Base-by-base conservation (phyloP, 2,113 vertebrate species). In the Bucco capensis region DNA sequence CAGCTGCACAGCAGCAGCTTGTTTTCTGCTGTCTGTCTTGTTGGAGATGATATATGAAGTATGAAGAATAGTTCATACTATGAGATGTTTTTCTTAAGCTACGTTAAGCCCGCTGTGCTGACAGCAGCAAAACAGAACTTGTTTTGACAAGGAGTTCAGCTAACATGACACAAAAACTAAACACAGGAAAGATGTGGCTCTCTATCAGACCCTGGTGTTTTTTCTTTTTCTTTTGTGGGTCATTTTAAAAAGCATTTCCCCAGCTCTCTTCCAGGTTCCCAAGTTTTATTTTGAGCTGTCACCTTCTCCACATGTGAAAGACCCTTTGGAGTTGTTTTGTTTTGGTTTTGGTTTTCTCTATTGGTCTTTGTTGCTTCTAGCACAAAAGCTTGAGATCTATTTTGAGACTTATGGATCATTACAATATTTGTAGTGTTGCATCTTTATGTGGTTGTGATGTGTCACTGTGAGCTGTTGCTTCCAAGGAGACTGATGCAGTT, bases 31-130 rank as follows among this genome's bases (percentile, higher is more conserved):
- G 5, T 90, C 77, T 83, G 92, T 54, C 94, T 96, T 95, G 92
- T 77, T 95, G 92, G 62, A 94, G 58, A 92, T 89, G 96, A 95
- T 94, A 88, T 73, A 90, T 94, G 91, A 57, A 94, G 81, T 86
- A 73, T 93, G 92, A 90, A 88, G 60, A 94, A 83, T 47, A 69
- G 54, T 46, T 42, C 40, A 42, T 42, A 42, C 15, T 11, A 74
- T 53, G 92, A 95, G 84, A 88, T 93, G 88, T 76, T 97, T 95
- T 96, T 93, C 94, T 94, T 95, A 93, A 95, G 90, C 92, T 93
- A 81, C 19, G 75, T 95, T 96, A 95, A 96, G 87, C 95, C 72
- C 78, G 83, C 87, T 89, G 78, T 96, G 96, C 95, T 97, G 96
- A 97, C 92, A 92, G 85, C 77, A 92, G 93, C 92, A 95, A 88